Conservation (phyloP, 2,888 invertebrate genomes). For the Scaptomyza flava region DNA sequence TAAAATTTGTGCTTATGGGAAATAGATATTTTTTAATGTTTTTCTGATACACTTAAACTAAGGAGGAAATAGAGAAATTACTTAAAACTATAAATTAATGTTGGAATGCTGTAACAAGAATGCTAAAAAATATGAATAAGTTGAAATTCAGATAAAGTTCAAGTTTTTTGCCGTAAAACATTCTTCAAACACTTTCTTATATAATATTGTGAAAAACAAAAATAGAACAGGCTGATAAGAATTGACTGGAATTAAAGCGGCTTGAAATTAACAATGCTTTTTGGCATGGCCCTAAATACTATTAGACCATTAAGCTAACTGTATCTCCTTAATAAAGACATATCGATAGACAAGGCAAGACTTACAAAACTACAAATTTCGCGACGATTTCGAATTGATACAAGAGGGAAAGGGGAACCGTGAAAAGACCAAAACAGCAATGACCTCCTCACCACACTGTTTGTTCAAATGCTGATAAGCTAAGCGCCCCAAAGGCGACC, state of each 20-base stretch:
- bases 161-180: neutral
- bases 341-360: conserved; percentile 26
- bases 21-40: neutral
- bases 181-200: neutral
- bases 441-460: no score
- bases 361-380: conserved; percentile 3
- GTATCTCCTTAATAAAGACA: conserved; percentile 20
- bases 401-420: neutral
- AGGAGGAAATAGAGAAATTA: no score
- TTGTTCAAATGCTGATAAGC: conserved; percentile 32
- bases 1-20: neutral
- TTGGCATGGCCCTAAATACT: no score
- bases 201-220: no score
- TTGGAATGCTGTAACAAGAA: neutral
- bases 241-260: conserved; percentile 7
- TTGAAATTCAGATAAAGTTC: neutral
- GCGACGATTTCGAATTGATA: neutral
- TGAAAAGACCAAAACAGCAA: neutral
- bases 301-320: conserved; percentile 23
- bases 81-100: no score
- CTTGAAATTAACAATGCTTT: conserved; percentile 4
- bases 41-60: no score
- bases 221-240: conserved; percentile 14
- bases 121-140: neutral
- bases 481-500: conserved; percentile 38